phyloP scores from a whole-genome alignment of 1,140 invertebrate genomes.

The Zelostemma sp. region DNA sequence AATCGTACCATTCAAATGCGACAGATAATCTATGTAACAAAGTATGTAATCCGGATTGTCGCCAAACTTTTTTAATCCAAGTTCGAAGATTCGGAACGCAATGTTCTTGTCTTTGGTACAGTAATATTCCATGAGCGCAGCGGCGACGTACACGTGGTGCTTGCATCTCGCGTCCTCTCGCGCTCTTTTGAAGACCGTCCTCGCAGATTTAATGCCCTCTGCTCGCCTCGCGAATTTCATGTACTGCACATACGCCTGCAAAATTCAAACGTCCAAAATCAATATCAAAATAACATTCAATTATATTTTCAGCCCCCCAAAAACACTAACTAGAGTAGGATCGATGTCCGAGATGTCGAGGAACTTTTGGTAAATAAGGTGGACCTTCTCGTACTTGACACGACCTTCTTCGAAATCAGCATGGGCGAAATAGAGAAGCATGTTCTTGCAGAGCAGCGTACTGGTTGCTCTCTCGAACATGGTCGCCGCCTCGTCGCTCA shows the following conservation, averaged over 20 bases:
- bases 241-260: conserved; percentile 95
- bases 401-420: conserved; percentile 98
- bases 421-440: conserved; percentile 97
- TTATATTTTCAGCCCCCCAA: no score
- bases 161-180: conserved; percentile 88
- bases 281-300: neutral
- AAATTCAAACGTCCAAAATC: conserved; percentile 21
- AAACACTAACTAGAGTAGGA: conserved; percentile 86
- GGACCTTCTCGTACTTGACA: conserved; percentile 97
- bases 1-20: conserved; percentile 92
- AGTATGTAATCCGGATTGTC: conserved; percentile 95
- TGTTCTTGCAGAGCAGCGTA: conserved; percentile 89
- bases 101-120: conserved; percentile 99
- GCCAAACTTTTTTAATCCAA: conserved; percentile 96
- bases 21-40: conserved; percentile 97
- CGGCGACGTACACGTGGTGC: conserved; percentile 96
- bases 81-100: conserved; percentile 97
- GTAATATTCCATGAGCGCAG: conserved; percentile 99
- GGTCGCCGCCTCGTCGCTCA: conserved; percentile 93
- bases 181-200: conserved; percentile 95
- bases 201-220: conserved; percentile 97
- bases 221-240: conserved; percentile 98
- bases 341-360: conserved; percentile 91
- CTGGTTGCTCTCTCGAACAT: conserved; percentile 95
- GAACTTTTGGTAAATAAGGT: conserved; percentile 95